A percentile compares a stretch with the other conserved stretches of the same genome.
phyloP scores from a whole-genome alignment of 2,797 vertebrate genomes.

The Staurois parvus region DNA sequence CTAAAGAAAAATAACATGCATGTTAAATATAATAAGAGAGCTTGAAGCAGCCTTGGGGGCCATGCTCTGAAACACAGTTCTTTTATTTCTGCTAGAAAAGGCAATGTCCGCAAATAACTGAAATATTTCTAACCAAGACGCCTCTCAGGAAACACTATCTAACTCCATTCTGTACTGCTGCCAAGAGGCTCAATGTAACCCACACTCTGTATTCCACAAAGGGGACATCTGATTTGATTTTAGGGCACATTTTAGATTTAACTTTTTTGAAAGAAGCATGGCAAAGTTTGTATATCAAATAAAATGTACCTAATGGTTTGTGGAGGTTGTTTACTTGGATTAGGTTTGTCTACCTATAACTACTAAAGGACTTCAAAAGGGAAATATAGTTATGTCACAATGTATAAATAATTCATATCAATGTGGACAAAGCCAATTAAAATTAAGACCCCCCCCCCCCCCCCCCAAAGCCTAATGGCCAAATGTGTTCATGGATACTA shows the following conservation, averaged over 20 bases:
- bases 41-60: neutral
- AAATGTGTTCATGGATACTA: no score
- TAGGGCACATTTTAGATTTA: constrained; percentile 9
- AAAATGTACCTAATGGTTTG: no score
- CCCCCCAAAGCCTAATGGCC: no score
- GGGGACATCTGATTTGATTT: constrained; percentile 33
- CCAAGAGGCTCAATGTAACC: constrained; percentile 2
- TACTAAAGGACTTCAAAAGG: no score
- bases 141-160: constrained; percentile 36
- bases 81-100: constrained; percentile 19
- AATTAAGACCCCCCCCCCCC: no score
- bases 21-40: neutral
- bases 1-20: neutral
- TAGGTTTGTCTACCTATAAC: no score
- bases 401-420: no score
- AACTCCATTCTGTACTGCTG: constrained; percentile 15
- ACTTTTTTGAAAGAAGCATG: neutral
- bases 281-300: no score
- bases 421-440: no score
- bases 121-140: constrained; percentile 25
- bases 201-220: neutral
- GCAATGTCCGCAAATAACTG: constrained; percentile 23
- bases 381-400: no score
- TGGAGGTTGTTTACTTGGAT: no score
- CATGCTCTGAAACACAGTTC: constrained; percentile 6